These are phyloP conservation scores for Neoitamus cyanurus DNA, from an alignment of 2,888 invertebrate species.

Conservation along the genomic window DNA sequence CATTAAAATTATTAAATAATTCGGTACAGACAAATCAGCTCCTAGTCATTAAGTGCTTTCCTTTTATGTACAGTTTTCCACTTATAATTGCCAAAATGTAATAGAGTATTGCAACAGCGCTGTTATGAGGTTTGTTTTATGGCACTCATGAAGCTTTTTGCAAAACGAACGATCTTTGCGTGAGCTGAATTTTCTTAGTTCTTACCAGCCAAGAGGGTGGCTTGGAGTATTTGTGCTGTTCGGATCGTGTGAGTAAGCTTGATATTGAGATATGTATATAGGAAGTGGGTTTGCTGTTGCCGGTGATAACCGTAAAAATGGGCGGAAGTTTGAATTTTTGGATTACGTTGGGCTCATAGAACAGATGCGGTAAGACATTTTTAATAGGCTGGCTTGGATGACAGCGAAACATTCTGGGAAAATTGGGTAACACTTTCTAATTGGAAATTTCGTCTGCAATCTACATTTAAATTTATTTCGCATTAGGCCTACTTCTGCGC, in stretches of 20 bases:
- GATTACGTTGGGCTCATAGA: not conserved
- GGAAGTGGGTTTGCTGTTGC: constrained; percentile 4
- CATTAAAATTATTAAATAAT: too few species aligned
- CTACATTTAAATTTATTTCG: constrained; percentile 32
- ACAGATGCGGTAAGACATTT: not conserved
- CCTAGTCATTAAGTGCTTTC: not conserved
- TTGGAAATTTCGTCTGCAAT: constrained; percentile 24
- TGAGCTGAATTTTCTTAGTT: constrained; percentile 2
- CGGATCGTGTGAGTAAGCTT: constrained; percentile 9
- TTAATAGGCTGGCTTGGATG: constrained; percentile 3
- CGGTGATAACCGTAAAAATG: constrained; percentile 32
- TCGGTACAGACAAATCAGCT: not conserved
- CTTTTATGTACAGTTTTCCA: not conserved
- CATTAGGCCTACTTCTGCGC: not conserved
- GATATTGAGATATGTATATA: constrained; percentile 34
- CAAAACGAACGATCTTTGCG: constrained; percentile 30
- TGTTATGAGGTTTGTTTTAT: constrained; percentile 33
- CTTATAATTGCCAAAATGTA: constrained; percentile 39
- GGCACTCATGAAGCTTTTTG: constrained; percentile 23
- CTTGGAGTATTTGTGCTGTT: not conserved
- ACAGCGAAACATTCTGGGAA: not conserved
- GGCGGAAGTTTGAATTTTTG: not conserved
- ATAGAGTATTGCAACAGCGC: constrained; percentile 11
- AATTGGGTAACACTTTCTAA: constrained; percentile 31
- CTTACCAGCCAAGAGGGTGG: not conserved